These are phyloP conservation scores for Ctenochaetus hawaiiensis DNA, from an alignment of 2,797 vertebrate species.

Conservation along the genomic window DNA sequence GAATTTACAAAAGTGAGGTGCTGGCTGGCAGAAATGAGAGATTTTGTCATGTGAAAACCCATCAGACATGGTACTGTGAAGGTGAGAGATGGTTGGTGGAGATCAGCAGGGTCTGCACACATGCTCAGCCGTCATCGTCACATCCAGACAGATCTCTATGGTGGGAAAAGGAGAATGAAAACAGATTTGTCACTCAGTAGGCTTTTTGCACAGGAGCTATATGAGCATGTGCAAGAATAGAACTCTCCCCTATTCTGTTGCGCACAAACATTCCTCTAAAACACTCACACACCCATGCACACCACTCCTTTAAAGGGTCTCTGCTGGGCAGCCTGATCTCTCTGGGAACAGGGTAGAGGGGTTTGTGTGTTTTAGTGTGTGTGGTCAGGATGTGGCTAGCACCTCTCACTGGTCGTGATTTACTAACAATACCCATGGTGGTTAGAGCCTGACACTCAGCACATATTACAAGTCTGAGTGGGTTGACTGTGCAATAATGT, in stretches of 20 bases:
- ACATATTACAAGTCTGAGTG: conserved; percentile 64
- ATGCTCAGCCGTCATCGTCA: conserved; percentile 37
- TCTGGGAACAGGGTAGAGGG: conserved; percentile 58
- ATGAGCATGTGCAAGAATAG: conserved; percentile 64
- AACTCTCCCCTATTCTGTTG: conserved; percentile 43
- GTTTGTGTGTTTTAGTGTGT: conserved; percentile 76
- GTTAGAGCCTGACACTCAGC: conserved; percentile 70
- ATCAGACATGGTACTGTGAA: not conserved
- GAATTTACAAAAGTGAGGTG: not conserved
- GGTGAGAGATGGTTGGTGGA: not conserved
- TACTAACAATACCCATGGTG: conserved; percentile 72
- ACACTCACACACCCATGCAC: conserved; percentile 52
- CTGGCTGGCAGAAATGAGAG: conserved; percentile 3
- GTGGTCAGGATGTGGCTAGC: conserved; percentile 79
- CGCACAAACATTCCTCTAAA: conserved; percentile 63
- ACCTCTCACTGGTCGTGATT: conserved; percentile 74
- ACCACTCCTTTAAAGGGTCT: conserved; percentile 56
- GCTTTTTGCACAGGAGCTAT: conserved; percentile 72
- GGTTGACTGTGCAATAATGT: conserved; percentile 35
- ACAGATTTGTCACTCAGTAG: conserved; percentile 71
- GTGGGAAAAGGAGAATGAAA: conserved; percentile 63
- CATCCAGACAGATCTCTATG: conserved; percentile 32
- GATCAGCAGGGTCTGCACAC: conserved; percentile 10
- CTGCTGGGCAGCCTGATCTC: conserved; percentile 43
- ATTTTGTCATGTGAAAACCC: conserved; percentile 16